A percentile compares a stretch with the other conserved stretches of the same genome.
Conservation (phyloP, 2,888 invertebrate genomes). For the Drosophila barbarae region DNA sequence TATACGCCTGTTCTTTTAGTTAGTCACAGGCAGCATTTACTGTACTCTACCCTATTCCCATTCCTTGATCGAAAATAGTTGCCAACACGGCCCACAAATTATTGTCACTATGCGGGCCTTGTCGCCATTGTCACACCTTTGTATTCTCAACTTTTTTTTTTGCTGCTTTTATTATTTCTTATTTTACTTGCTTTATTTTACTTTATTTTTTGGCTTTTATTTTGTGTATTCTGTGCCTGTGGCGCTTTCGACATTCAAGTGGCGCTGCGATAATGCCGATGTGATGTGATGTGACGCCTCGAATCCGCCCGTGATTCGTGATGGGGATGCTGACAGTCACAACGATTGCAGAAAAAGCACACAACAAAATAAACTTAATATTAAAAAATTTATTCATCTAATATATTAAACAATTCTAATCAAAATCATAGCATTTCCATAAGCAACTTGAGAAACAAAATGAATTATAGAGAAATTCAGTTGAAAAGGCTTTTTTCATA, state of each 20-base stretch:
- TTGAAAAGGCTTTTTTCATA: too few species aligned
- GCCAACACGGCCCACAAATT: slow-evolving; percentile 61
- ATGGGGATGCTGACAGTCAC: slow-evolving; percentile 22
- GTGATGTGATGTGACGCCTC: slow-evolving; percentile 22
- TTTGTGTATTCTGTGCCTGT: slow-evolving; percentile 11
- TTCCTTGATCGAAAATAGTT: slow-evolving; percentile 57
- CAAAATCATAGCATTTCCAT: too few species aligned
- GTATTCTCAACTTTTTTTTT: not conserved
- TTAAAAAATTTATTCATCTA: not conserved
- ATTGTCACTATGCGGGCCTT: slow-evolving; percentile 54
- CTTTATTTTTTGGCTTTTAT: not conserved
- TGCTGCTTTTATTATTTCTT: not conserved
- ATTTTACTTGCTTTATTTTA: not conserved
- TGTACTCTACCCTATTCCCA: slow-evolving; percentile 40
- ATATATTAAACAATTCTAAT: not conserved
- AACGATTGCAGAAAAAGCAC: slow-evolving; percentile 3
- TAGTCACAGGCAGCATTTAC: slow-evolving; percentile 1
- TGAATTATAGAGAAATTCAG: too few species aligned
- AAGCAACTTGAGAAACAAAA: too few species aligned
- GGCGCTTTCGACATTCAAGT: slow-evolving; percentile 37
- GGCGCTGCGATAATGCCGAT: slow-evolving; percentile 40
- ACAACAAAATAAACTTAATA: not conserved
- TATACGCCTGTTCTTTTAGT: not conserved
- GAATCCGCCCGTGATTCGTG: slow-evolving; percentile 24
- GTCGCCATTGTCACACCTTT: slow-evolving; percentile 54